Conservation (phyloP, 2,113 vertebrate genomes). For the Myotis davidii region DNA sequence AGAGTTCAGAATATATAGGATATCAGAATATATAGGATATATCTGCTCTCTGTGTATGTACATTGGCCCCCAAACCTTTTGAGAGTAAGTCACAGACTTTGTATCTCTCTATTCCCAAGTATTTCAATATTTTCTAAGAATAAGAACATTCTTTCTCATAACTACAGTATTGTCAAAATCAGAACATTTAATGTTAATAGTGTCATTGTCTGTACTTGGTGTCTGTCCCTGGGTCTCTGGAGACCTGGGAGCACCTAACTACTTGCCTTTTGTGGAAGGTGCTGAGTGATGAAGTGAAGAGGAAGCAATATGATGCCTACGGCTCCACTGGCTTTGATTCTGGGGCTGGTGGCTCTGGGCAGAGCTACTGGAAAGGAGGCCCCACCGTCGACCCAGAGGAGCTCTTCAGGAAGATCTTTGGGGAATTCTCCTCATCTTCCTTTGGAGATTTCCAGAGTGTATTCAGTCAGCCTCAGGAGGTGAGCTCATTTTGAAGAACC, state of each 20-base stretch:
- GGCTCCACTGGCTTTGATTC: conserved; percentile 91
- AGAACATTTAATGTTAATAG: not conserved
- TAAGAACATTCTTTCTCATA: not conserved
- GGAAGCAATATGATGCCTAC: conserved; percentile 95
- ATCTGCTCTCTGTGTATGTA: not conserved
- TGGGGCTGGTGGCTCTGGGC: conserved; percentile 83
- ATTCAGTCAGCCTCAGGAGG: conserved; percentile 97
- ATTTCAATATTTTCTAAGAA: not conserved
- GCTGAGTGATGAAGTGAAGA: conserved; percentile 94
- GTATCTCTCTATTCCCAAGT: not conserved
- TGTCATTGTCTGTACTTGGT: not conserved
- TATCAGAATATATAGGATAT: too few species aligned
- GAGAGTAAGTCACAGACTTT: not conserved
- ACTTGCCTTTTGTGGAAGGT: conserved; percentile 81
- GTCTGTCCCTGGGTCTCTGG: rapidly evolving
- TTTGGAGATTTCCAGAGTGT: conserved; percentile 93
- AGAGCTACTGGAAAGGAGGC: conserved; percentile 93
- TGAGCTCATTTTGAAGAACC: conserved; percentile 73
- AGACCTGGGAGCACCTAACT: rapidly evolving
- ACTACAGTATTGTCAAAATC: not conserved
- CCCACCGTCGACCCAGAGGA: conserved; percentile 93
- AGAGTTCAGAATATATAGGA: not conserved
- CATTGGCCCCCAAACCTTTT: not conserved
- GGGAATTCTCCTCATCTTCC: conserved; percentile 92
- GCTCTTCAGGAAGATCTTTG: conserved; percentile 97